Evolutionary conservation across 92 coral and sea anemone species (phyloP).

Genomic region (Epizoanthus fatuus): DNA sequence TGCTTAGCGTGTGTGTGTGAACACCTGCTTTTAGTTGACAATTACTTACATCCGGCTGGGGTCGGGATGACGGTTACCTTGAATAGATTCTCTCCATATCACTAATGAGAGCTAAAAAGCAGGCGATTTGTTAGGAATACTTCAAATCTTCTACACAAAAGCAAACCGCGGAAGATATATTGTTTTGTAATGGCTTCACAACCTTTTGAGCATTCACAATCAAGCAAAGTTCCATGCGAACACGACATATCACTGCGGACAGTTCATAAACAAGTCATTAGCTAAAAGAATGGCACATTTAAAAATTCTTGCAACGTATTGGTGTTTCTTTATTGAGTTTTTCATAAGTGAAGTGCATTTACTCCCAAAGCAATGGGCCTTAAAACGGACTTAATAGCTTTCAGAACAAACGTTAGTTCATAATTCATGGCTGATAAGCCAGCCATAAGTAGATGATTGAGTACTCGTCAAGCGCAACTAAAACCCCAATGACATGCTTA

Average conservation of each 20-base stretch:
- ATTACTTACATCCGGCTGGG: constrained; percentile 1
- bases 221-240: background rate
- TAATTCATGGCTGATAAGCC: constrained; percentile 29
- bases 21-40: constrained; percentile 8
- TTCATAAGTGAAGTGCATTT: constrained; percentile 13
- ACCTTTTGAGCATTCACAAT: constrained; percentile 6
- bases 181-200: background rate
- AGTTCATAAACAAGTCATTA: constrained; percentile 14
- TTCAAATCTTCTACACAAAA: constrained; percentile 7
- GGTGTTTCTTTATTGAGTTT: constrained; percentile 1
- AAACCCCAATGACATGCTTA: constrained; percentile 30
- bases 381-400: constrained; percentile 32
- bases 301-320: background rate
- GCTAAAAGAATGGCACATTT: background rate
- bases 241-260: background rate
- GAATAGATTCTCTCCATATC: background rate
- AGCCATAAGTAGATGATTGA: constrained; percentile 26
- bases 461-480: constrained; percentile 27
- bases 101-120: background rate
- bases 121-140: background rate
- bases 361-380: constrained; percentile 22
- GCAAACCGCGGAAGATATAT: background rate
- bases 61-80: background rate
- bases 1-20: background rate
- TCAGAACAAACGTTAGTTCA: constrained; percentile 9